Evolutionary conservation across 2,113 vertebrate species (phyloP), one percentile per base, ranked within the genome.

Genomic region (Artemisiospiza belli): DNA sequence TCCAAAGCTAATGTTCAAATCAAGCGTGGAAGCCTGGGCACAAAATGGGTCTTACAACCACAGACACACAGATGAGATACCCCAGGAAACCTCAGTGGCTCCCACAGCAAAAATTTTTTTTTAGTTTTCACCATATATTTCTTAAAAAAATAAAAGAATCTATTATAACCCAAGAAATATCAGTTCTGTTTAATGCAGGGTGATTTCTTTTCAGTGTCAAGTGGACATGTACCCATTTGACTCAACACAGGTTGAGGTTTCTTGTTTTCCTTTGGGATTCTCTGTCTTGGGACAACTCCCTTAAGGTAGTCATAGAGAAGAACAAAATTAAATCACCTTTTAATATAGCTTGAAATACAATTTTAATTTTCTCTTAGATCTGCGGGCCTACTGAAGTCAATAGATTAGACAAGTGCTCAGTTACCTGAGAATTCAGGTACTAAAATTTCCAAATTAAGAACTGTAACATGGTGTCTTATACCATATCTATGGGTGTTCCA

Each of bases 1-100:
- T 96, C 43, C 96, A 94, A 96, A 97, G 90, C 93, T 94, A 92
- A 90, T 95, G 95, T 94, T 95, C 96, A 94, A 97, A 94, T 94
- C 95, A 79, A 95, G 95, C 25, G 1, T 88, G 81, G 96, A 96
- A 83, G 25, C 92, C 94, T 88, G 90, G 95, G 94, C 94, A 97
- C 73, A 95, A 92, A 96, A 86, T n/a, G n/a, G 33, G 23, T 20
- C 55, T 85, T 73, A 62, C 33, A 43, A 70, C 90, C 96, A 94
- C 25, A 96, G 94, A 69, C 94, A 95, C 78, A 95, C 10, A 35
- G 55, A 46, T 33, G 58, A 88, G 33, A 31, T 23, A 90, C 6
- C 19, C 37, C 23, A 52, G 37, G 31, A 94, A 92, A 79, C 12
- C 10, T 47, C 27, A 59, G 20, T 22, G 43, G 14, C 17, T 88